Percentiles rank a stretch among this genome's conserved stretches.
Conservation (phyloP, 2,113 vertebrate species). For the Nymphicus hollandicus region DNA sequence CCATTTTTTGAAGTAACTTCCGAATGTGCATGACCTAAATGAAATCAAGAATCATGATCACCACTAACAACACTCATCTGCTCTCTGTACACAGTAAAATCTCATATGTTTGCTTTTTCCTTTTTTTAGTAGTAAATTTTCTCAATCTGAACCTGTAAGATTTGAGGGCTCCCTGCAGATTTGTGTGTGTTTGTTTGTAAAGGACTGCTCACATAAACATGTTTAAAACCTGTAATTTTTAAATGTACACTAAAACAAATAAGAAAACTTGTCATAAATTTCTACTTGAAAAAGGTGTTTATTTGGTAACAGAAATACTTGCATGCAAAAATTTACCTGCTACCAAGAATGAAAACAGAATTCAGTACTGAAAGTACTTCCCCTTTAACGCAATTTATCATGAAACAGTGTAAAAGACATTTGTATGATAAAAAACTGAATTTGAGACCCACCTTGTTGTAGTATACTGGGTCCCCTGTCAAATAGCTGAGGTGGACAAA, state of each 20-base stretch:
- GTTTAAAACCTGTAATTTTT: neutral
- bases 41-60: conserved; percentile 54
- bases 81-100: neutral
- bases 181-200: neutral
- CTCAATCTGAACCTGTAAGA: neutral
- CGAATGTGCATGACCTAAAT: conserved; percentile 97
- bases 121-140: neutral
- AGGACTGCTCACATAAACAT: neutral
- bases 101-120: neutral
- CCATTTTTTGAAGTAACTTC: conserved; percentile 97
- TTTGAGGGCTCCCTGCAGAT: neutral
- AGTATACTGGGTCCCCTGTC: conserved; percentile 92
- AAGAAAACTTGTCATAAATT: neutral
- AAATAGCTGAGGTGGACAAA: conserved; percentile 97
- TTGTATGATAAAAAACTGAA: neutral
- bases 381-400: neutral
- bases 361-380: neutral
- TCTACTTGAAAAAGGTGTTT: neutral
- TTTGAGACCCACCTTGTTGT: conserved; percentile 86
- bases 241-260: neutral
- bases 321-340: neutral
- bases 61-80: neutral
- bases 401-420: neutral
- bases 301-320: neutral
- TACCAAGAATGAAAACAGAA: neutral